Base-by-base conservation (phyloP, 2,888 invertebrate species). In the Orchesellides sinensis region DNA sequence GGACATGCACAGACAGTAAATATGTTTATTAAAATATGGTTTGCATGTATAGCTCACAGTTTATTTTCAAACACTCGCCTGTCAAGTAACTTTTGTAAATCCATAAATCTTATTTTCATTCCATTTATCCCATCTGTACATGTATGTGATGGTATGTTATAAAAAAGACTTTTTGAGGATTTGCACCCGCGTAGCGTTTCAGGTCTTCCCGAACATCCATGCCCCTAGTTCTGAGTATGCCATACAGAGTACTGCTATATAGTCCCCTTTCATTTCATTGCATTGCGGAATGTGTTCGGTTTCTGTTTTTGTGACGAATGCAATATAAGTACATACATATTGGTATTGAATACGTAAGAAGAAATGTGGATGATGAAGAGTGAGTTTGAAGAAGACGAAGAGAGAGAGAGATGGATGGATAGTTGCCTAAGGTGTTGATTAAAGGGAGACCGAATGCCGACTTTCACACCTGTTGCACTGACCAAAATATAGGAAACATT, bases 361-460 rank as follows among this genome's bases (percentile, higher is more conserved):
- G 74, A 65, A 84, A 84, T 61, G 40, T n/a, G 47, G 61, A 25
- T 14, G 27, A 68, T 52, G 49, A 25, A 6, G 21, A 47, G 49
- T n/a, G 40, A 61, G 47, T 32, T 52, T 52, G 63, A 32, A 45
- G 40, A 61, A 61, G 61, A 65, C 40, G 63, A 40, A 65, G 52
- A 21, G 40, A 21, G 54, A 23, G 27, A 69, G 68, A 63, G 70
- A 78, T 78, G 78, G 69, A 78, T 86, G 84, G 84, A 85, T 83
- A 65, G 83, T 84, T 83, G 86, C 87, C 86, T 81, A 74, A 86
- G 86, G 86, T 87, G 87, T 87, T 87, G 87, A 88, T 88, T 87
- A 88, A 87, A 88, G 87, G 86, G 85, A 84, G 82, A 84, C 86
- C 80, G 84, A 86, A 85, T 83, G 85, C 86, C 87, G 86, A 86